phyloP scores from a whole-genome alignment of 2,888 invertebrate genomes.

The Ornithoptera priamus region DNA sequence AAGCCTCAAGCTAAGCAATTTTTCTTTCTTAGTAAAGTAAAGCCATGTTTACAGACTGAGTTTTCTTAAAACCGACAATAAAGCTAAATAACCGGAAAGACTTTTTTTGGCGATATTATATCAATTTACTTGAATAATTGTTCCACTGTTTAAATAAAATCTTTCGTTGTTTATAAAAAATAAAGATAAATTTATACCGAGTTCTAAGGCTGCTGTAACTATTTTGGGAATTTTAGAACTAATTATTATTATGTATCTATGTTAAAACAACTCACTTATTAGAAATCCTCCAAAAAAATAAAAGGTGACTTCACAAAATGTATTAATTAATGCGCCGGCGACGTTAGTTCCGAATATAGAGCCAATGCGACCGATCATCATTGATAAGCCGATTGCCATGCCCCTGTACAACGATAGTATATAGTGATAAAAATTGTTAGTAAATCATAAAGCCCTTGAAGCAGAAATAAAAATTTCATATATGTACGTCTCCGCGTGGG shows the following conservation, averaged over 20 bases:
- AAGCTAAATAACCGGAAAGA: too few relatives aligned
- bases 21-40: too few relatives aligned
- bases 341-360: slow-evolving; percentile 82
- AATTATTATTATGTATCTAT: neutral
- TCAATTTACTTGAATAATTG: neutral
- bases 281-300: slow-evolving; percentile 78
- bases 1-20: too few relatives aligned
- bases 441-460: too few relatives aligned
- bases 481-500: neutral
- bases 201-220: neutral
- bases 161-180: too few relatives aligned
- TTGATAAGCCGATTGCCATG: slow-evolving; percentile 81
- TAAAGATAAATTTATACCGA: neutral
- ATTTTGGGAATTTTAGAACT: neutral
- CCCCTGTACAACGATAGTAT: slow-evolving; percentile 59
- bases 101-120: neutral
- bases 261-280: slow-evolving; percentile 57
- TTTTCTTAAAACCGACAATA: too few relatives aligned
- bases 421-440: too few relatives aligned
- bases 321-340: slow-evolving; percentile 81
- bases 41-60: too few relatives aligned
- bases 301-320: slow-evolving; percentile 81
- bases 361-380: slow-evolving; percentile 82
- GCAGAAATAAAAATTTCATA: neutral
- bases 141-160: too few relatives aligned